Conservation (phyloP, 2,797 vertebrate species). For the Vespertilio murinus region DNA sequence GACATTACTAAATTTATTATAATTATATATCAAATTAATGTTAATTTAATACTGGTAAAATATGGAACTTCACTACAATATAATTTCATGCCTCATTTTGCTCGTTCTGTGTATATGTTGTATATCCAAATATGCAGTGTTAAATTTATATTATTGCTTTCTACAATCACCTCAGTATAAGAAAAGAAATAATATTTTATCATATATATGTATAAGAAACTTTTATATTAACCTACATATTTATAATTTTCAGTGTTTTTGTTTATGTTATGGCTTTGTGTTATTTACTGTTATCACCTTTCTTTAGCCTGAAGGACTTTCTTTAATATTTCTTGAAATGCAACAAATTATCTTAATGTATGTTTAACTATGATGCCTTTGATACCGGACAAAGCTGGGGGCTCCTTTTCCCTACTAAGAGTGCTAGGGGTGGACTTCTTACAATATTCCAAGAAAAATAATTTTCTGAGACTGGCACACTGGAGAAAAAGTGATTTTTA, state of each 20-base stretch:
- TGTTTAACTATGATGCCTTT: neutral
- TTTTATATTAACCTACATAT: neutral
- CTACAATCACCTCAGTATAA: neutral
- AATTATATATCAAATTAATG: neutral
- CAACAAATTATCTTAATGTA: neutral
- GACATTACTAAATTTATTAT: neutral
- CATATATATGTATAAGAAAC: neutral
- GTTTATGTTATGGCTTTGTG: neutral
- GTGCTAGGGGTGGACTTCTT: no score
- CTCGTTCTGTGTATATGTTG: neutral
- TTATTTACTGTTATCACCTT: neutral
- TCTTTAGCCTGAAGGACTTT: neutral
- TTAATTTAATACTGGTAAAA: neutral
- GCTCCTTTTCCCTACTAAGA: no score
- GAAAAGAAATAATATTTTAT: neutral
- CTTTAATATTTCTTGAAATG: neutral
- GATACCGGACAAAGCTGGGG: no score
- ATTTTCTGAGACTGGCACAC: no score
- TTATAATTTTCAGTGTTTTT: neutral
- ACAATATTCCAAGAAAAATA: no score
- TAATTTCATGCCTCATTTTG: neutral
- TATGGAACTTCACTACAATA: neutral
- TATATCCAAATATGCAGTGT: neutral
- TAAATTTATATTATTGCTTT: neutral
- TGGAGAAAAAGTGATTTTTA: no score